Evolutionary conservation across 2,888 invertebrate species (phyloP).

Genomic region (Cheilosia urbana): DNA sequence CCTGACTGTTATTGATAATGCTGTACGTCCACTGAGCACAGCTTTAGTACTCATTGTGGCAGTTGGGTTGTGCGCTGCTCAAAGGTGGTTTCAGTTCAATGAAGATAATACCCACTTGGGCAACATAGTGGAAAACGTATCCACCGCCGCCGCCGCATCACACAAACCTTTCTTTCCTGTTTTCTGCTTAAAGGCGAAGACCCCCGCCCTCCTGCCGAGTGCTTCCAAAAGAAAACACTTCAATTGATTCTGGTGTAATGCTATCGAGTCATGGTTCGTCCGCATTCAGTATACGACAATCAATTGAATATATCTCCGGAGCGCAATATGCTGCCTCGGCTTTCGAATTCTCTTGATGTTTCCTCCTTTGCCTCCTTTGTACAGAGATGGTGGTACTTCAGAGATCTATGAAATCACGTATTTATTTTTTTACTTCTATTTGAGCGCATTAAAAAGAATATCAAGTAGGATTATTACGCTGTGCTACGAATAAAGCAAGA

Average conservation of each 20-base stretch:
- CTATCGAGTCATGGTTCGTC: constrained; percentile 34
- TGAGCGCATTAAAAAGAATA: constrained; percentile 53
- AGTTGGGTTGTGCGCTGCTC: constrained; percentile 19
- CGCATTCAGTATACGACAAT: constrained; percentile 27
- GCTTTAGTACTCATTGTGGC: neutral
- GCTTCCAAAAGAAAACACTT: constrained; percentile 21
- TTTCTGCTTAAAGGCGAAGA: neutral
- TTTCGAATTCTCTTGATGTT: constrained; percentile 12
- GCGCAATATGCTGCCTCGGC: constrained; percentile 12
- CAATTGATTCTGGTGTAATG: constrained; percentile 55
- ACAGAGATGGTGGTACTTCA: constrained; percentile 32
- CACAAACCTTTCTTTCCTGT: constrained; percentile 6
- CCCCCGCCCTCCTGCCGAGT: neutral
- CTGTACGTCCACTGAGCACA: too few relatives aligned
- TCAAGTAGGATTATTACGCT: constrained; percentile 62
- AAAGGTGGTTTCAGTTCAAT: constrained; percentile 64
- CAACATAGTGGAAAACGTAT: constrained; percentile 47
- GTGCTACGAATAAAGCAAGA: constrained; percentile 24
- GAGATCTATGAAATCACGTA: constrained; percentile 64
- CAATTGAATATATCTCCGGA: constrained; percentile 39
- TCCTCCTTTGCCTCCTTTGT: neutral
- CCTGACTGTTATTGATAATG: constrained; percentile 25
- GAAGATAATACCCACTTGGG: constrained; percentile 62
- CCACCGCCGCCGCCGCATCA: neutral
- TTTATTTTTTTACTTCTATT: constrained; percentile 24